Evolutionary conservation across 2,113 vertebrate species (phyloP).

Genomic region (Rhadina sibilatrix): DNA sequence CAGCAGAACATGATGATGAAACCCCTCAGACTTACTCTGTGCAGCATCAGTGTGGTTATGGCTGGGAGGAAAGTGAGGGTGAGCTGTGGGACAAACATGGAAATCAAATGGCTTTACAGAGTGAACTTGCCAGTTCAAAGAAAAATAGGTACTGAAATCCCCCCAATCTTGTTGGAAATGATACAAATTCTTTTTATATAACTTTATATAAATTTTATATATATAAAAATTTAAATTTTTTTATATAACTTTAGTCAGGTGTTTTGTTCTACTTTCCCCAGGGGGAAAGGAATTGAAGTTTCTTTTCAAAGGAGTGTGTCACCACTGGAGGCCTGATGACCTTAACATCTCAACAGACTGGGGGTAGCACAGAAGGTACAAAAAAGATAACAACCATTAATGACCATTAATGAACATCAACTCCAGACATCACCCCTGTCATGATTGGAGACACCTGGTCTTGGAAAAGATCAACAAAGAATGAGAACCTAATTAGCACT

Average conservation of each 20-base stretch:
- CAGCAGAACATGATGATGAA: background rate
- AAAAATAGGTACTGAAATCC: background rate
- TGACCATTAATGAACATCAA: background rate
- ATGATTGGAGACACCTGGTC: accelerated
- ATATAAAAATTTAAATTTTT: background rate
- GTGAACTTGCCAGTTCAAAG: background rate
- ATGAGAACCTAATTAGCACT: background rate
- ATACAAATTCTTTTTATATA: too few relatives aligned
- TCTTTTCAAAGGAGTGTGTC: background rate
- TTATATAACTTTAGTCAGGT: background rate
- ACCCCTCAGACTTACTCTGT: accelerated
- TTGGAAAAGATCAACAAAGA: accelerated
- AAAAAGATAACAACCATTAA: background rate
- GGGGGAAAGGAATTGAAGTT: background rate
- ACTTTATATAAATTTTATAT: too few relatives aligned
- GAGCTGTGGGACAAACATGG: background rate
- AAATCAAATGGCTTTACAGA: background rate
- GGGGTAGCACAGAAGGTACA: background rate
- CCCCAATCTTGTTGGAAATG: accelerated
- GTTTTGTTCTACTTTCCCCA: accelerated
- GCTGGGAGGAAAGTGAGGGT: background rate
- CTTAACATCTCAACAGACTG: background rate
- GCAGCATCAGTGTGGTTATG: background rate
- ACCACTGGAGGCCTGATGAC: background rate
- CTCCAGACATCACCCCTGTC: background rate